Evolutionary conservation across 2,888 invertebrate genomes (phyloP).

Genomic region (Horisme vitalbata): DNA sequence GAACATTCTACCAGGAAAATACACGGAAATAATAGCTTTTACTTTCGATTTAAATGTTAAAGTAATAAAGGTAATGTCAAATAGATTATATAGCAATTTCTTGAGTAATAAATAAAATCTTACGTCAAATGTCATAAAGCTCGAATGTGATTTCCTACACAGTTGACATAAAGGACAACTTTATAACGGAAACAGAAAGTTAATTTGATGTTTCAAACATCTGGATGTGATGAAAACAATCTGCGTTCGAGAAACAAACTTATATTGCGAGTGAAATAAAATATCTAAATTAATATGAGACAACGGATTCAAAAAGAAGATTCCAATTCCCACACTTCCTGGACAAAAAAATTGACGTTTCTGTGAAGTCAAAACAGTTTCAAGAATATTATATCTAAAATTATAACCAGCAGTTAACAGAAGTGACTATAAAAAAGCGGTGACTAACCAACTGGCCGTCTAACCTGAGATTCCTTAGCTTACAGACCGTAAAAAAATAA

Average conservation of each 20-base stretch:
- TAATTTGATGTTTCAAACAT: too few relatives aligned
- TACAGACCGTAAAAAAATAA: slow-evolving; percentile 30
- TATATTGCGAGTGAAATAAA: neutral
- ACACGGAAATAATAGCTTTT: neutral
- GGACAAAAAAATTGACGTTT: slow-evolving; percentile 5
- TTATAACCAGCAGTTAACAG: slow-evolving; percentile 35
- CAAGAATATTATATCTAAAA: slow-evolving; percentile 26
- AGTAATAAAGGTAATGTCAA: too few relatives aligned
- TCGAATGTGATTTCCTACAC: slow-evolving; percentile 6
- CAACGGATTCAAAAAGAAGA: slow-evolving; percentile 3
- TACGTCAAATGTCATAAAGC: slow-evolving; percentile 14
- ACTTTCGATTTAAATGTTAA: slow-evolving; percentile 11
- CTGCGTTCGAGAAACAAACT: too few relatives aligned
- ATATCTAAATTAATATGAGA: neutral
- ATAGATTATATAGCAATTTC: slow-evolving; percentile 3
- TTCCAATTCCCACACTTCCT: neutral
- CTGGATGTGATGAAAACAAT: too few relatives aligned
- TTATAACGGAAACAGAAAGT: slow-evolving; percentile 8
- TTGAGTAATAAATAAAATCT: neutral
- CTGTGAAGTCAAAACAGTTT: slow-evolving; percentile 9
- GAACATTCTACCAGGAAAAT: neutral
- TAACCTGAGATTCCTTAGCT: slow-evolving; percentile 33
- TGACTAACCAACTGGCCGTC: slow-evolving; percentile 46
- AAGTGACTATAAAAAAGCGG: slow-evolving; percentile 45
- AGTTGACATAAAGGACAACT: slow-evolving; percentile 2